These are phyloP conservation scores for Craniophora ligustri DNA, from an alignment of 2,888 invertebrate species.

Conservation along the genomic window DNA sequence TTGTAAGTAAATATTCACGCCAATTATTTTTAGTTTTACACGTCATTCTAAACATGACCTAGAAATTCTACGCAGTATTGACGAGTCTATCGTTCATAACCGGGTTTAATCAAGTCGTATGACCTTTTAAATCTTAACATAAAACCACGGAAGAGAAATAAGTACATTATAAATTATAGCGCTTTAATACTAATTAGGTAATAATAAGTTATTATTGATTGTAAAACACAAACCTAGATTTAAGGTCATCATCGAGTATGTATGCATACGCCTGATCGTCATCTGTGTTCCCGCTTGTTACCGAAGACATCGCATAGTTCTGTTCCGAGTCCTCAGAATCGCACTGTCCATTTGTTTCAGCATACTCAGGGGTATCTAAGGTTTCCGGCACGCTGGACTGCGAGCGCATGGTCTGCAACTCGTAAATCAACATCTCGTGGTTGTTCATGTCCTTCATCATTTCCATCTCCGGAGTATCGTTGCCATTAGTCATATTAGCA, in stretches of 20 bases:
- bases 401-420: slow-evolving; percentile 91
- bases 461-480: slow-evolving; percentile 71
- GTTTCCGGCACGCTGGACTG: slow-evolving; percentile 77
- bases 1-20: slow-evolving; percentile 21
- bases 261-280: slow-evolving; percentile 84
- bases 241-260: slow-evolving; percentile 83
- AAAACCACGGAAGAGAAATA: slow-evolving; percentile 48
- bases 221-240: slow-evolving; percentile 76
- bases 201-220: slow-evolving; percentile 16
- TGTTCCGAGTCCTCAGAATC: slow-evolving; percentile 82
- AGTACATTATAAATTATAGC: slow-evolving; percentile 21
- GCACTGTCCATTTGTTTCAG: slow-evolving; percentile 71
- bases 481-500: slow-evolving; percentile 68
- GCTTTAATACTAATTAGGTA: slow-evolving; percentile 17
- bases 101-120: slow-evolving; percentile 46
- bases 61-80: slow-evolving; percentile 39
- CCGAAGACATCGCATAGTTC: slow-evolving; percentile 79
- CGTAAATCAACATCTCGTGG: slow-evolving; percentile 92
- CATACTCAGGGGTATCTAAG: slow-evolving; percentile 62
- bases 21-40: slow-evolving; percentile 26
- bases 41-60: slow-evolving; percentile 39
- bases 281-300: slow-evolving; percentile 76
- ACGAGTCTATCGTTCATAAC: slow-evolving; percentile 41
- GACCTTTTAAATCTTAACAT: slow-evolving; percentile 54
- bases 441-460: slow-evolving; percentile 87